phyloP scores from a whole-genome alignment of 2,797 vertebrate species.

The Hydrophis major region DNA sequence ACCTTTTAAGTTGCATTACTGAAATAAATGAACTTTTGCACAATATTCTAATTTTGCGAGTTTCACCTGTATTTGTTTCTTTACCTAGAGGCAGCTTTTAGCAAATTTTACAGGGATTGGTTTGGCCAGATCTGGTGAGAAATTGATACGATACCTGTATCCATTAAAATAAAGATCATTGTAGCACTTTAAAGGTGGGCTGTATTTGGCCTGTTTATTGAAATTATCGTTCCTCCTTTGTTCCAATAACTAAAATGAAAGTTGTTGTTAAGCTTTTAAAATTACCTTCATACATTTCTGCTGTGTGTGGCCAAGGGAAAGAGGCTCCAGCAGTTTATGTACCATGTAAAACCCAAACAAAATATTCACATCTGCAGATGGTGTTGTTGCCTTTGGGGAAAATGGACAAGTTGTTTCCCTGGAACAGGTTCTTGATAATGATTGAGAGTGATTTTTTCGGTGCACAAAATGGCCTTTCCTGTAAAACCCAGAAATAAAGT shows the following conservation, averaged over 20 bases:
- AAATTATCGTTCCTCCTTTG: background rate
- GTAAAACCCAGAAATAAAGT: background rate
- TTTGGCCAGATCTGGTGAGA: background rate
- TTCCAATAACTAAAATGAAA: background rate
- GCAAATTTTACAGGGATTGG: background rate
- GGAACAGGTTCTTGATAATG: background rate
- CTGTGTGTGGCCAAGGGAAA: background rate
- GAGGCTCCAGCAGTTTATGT: background rate
- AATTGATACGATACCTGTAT: background rate
- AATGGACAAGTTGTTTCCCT: constrained; percentile 13
- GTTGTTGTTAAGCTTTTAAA: background rate
- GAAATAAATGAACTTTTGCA: no score
- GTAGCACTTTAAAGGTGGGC: background rate
- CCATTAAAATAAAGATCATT: background rate
- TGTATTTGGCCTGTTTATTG: background rate
- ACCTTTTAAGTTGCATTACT: no score
- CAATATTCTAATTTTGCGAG: no score
- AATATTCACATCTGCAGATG: constrained; percentile 4
- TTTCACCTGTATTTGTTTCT: background rate
- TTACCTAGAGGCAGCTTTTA: background rate
- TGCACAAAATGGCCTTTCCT: background rate
- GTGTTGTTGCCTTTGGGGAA: constrained; percentile 26
- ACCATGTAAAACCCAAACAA: background rate
- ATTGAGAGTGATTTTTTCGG: constrained; percentile 27
- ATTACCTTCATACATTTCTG: background rate